Conservation (phyloP, 1,140 invertebrate genomes). For the Drosophila ananassae region DNA sequence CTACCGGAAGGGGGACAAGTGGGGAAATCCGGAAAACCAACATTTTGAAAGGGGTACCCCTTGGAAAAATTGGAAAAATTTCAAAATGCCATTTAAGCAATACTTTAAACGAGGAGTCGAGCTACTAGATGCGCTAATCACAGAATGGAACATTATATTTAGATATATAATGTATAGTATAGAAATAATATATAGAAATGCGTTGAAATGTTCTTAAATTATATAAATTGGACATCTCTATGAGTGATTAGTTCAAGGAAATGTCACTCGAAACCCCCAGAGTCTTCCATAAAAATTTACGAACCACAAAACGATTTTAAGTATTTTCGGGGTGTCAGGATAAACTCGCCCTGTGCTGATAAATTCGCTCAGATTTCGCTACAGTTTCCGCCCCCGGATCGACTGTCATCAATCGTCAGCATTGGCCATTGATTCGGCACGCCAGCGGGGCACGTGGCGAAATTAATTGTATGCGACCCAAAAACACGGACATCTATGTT, state of each 20-base stretch:
- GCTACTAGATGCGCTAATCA: too few relatives aligned
- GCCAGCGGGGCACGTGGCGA: conserved; percentile 60
- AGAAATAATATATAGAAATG: too few relatives aligned
- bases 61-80: too few relatives aligned
- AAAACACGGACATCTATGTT: conserved; percentile 23
- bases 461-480: conserved; percentile 55
- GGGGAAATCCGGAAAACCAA: too few relatives aligned
- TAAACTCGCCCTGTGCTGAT: conserved; percentile 7
- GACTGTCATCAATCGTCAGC: conserved; percentile 60
- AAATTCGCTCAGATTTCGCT: conserved; percentile 5
- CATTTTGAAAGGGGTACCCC: too few relatives aligned
- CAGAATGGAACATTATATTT: too few relatives aligned
- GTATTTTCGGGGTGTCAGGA: neutral
- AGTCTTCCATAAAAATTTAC: neutral
- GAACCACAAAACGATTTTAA: conserved; percentile 20
- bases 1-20: too few relatives aligned
- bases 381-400: conserved; percentile 41
- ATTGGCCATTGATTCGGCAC: conserved; percentile 62
- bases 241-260: neutral
- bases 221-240: neutral
- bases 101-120: too few relatives aligned
- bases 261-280: neutral
- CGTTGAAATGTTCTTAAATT: neutral
- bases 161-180: too few relatives aligned
- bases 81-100: too few relatives aligned